Conservation (phyloP, 2,797 vertebrate species). For the Argya squamiceps region DNA sequence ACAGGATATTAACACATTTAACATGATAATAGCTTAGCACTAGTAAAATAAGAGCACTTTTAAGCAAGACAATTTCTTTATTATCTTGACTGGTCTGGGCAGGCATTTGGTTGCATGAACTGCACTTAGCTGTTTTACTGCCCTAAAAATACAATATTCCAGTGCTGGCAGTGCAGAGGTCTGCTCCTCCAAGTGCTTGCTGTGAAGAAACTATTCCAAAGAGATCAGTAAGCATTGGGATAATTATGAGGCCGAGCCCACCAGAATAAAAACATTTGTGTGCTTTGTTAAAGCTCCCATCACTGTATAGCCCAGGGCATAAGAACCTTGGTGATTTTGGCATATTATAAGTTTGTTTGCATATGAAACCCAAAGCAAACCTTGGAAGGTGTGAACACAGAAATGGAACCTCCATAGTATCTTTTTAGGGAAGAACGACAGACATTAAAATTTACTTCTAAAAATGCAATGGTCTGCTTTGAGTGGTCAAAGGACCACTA, state of each 20-base stretch:
- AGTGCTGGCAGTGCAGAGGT: not conserved
- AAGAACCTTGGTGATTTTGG: not conserved
- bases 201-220: not conserved
- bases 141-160: not conserved
- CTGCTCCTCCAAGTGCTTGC: not conserved
- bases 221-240: not conserved
- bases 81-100: not conserved
- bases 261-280: not conserved
- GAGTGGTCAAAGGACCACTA: no score
- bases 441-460: not conserved
- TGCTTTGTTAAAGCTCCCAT: not conserved
- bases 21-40: not conserved
- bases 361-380: not conserved
- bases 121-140: not conserved
- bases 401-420: not conserved
- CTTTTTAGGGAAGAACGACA: not conserved
- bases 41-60: not conserved
- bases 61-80: not conserved
- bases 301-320: not conserved
- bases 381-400: not conserved
- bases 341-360: not conserved
- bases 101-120: not conserved
- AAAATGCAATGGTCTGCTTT: not conserved
- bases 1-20: not conserved
- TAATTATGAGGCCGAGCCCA: not conserved